Evolutionary conservation across 2,888 invertebrate genomes (phyloP).

Genomic region (Cephus pygmeus): DNA sequence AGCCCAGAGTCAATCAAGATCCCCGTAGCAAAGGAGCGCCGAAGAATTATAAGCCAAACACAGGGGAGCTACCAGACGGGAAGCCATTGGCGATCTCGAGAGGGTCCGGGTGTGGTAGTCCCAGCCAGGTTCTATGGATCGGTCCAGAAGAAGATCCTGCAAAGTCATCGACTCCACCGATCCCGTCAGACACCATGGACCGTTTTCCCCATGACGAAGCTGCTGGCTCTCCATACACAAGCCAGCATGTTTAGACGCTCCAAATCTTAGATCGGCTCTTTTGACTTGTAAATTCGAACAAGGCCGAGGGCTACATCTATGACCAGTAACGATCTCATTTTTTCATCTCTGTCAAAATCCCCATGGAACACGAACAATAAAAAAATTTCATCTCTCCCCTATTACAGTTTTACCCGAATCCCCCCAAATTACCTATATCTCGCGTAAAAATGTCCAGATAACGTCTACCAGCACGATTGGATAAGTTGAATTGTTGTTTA

Average conservation of each 20-base stretch:
- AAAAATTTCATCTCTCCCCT: not conserved
- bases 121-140: not conserved
- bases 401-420: not conserved
- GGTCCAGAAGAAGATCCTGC: constrained; percentile 27
- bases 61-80: constrained; percentile 25
- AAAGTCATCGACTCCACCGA: constrained; percentile 35
- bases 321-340: constrained; percentile 12
- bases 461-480: constrained; percentile 34
- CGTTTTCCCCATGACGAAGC: constrained; percentile 37
- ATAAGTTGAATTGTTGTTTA: constrained; percentile 53
- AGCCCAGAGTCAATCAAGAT: not conserved
- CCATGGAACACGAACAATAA: not conserved
- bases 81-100: constrained; percentile 16
- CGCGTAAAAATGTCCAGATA: not conserved
- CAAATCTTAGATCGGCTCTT: constrained; percentile 34
- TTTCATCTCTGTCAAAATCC: not conserved
- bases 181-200: constrained; percentile 12
- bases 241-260: constrained; percentile 29
- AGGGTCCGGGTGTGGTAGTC: constrained; percentile 4
- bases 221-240: constrained; percentile 16
- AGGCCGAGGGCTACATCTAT: not conserved
- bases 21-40: constrained; percentile 21
- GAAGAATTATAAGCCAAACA: constrained; percentile 29
- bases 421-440: not conserved
- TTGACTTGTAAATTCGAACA: constrained; percentile 28